Percentiles rank a stretch among this genome's conserved stretches.
Conservation (phyloP, 2,797 vertebrate genomes). For the Odontamblyopus lacepedii region DNA sequence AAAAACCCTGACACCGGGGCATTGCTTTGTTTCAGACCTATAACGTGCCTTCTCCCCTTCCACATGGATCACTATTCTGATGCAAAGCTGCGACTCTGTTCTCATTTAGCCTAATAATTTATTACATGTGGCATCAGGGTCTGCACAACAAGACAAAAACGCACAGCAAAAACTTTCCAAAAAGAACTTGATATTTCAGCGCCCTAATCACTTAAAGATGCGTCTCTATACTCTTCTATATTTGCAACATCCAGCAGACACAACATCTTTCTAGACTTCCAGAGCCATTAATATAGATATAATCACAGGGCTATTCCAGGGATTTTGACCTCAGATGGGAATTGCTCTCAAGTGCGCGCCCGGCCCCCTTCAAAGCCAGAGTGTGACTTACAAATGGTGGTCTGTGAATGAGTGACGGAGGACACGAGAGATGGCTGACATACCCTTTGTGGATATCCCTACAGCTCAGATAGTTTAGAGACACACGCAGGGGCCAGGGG, state of each 20-base stretch:
- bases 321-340: slow-evolving; percentile 72
- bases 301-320: slow-evolving; percentile 78
- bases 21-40: slow-evolving; percentile 67
- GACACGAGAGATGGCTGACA: slow-evolving; percentile 70
- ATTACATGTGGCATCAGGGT: slow-evolving; percentile 80
- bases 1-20: slow-evolving; percentile 61
- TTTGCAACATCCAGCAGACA: slow-evolving; percentile 71
- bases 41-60: slow-evolving; percentile 48
- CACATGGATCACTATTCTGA: slow-evolving; percentile 69
- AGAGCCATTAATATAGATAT: slow-evolving; percentile 80
- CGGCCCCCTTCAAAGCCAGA: slow-evolving; percentile 76
- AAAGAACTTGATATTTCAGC: slow-evolving; percentile 79
- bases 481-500: slow-evolving; percentile 23
- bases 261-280: slow-evolving; percentile 74
- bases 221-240: slow-evolving; percentile 68
- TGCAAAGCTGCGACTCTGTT: slow-evolving; percentile 78
- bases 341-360: slow-evolving; percentile 67
- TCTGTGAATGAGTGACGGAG: slow-evolving; percentile 75
- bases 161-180: slow-evolving; percentile 69
- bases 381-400: slow-evolving; percentile 84
- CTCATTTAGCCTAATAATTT: slow-evolving; percentile 82
- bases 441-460: slow-evolving; percentile 63
- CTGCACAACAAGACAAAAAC: slow-evolving; percentile 75
- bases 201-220: slow-evolving; percentile 89
- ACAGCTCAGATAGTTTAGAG: slow-evolving; percentile 45